Percentiles rank a stretch among this genome's conserved stretches.
phyloP scores from a whole-genome alignment of 1,140 invertebrate species.

The Drosophila melanica region DNA sequence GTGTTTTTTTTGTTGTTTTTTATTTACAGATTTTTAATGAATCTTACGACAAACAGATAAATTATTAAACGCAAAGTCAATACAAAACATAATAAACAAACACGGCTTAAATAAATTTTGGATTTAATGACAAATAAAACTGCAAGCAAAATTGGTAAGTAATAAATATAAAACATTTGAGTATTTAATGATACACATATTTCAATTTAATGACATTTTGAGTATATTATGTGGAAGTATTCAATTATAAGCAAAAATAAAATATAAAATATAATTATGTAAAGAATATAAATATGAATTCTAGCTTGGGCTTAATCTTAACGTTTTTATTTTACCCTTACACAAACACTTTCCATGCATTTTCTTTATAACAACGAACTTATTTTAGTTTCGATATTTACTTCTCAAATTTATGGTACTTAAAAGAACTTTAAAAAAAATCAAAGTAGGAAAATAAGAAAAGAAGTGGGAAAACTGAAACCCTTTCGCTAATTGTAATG shows the following conservation, averaged over 20 bases:
- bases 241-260: neutral
- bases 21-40: constrained; percentile 44
- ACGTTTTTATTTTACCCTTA: too few relatives aligned
- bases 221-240: neutral
- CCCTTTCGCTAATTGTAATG: constrained; percentile 69
- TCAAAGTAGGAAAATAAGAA: constrained; percentile 6
- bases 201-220: neutral
- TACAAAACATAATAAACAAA: constrained; percentile 3
- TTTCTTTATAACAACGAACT: too few relatives aligned
- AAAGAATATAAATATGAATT: too few relatives aligned
- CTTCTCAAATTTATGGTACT: constrained; percentile 6
- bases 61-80: constrained; percentile 22
- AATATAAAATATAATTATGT: too few relatives aligned
- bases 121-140: constrained; percentile 25
- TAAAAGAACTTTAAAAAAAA: constrained; percentile 1
- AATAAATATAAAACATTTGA: neutral
- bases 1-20: constrained; percentile 14
- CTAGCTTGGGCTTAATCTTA: too few relatives aligned
- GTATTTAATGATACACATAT: too few relatives aligned
- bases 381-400: neutral
- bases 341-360: too few relatives aligned
- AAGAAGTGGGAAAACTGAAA: constrained; percentile 42
- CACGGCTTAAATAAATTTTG: constrained; percentile 24
- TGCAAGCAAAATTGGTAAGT: constrained; percentile 53
- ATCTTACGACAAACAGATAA: constrained; percentile 17